Percentiles rank a stretch among this genome's conserved stretches.
These are phyloP conservation scores for Habrosyne pyritoides DNA, from an alignment of 2,888 invertebrate genomes.

Conservation along the genomic window DNA sequence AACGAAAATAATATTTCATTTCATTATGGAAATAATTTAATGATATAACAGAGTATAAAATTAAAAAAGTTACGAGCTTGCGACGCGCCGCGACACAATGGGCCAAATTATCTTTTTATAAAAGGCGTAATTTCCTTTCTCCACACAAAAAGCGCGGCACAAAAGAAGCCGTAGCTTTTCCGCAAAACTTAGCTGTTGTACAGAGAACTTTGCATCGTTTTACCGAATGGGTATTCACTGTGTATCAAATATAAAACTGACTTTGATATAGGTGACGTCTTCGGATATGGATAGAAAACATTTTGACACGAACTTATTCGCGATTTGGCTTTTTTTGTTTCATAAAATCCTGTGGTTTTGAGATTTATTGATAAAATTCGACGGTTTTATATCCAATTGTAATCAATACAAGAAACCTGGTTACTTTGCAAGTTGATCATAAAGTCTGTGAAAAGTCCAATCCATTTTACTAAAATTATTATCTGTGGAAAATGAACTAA, in stretches of 20 bases:
- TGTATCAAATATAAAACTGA: background rate
- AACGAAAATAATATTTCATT: background rate
- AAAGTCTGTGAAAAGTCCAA: too few species aligned
- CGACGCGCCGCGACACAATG: slow-evolving; percentile 8
- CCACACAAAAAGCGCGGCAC: background rate
- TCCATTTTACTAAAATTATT: too few species aligned
- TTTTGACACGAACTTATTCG: too few species aligned
- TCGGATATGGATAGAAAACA: too few species aligned
- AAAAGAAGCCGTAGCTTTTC: background rate
- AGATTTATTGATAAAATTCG: too few species aligned
- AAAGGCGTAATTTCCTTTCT: background rate
- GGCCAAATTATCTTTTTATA: slow-evolving; percentile 11
- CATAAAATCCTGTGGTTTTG: too few species aligned
- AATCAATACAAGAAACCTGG: too few species aligned
- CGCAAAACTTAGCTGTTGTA: background rate
- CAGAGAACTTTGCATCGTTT: background rate
- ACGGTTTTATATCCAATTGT: too few species aligned
- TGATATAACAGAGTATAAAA: background rate
- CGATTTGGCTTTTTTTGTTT: too few species aligned
- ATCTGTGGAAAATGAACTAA: too few species aligned
- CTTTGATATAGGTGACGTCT: background rate
- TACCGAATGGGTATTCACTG: background rate
- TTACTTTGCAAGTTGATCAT: too few species aligned
- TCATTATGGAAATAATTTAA: background rate
- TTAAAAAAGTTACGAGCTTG: slow-evolving; percentile 9